Conservation (phyloP, 2,797 vertebrate genomes). For the Poecilia gillii region DNA sequence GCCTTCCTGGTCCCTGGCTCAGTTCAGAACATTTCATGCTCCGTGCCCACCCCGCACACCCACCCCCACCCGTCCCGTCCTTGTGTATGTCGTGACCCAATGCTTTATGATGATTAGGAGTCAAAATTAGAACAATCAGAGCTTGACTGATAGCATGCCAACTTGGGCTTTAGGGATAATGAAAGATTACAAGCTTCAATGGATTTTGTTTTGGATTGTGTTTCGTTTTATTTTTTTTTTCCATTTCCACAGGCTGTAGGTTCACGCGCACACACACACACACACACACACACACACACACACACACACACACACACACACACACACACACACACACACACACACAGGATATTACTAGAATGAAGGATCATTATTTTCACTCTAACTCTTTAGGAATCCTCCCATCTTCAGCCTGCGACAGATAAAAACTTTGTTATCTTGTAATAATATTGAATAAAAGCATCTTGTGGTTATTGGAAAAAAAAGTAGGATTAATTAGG, state of each 20-base stretch:
- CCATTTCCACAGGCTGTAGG: slow-evolving; percentile 3
- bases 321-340: neutral
- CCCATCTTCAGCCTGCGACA: slow-evolving; percentile 3
- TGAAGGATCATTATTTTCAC: neutral
- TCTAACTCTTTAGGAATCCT: slow-evolving; percentile 10
- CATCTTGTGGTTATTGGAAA: neutral
- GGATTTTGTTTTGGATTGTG: neutral
- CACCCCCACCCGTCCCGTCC: slow-evolving; percentile 25
- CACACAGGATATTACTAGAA: neutral
- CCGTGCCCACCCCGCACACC: neutral
- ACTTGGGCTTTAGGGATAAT: slow-evolving; percentile 4
- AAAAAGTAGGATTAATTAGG: slow-evolving; percentile 15
- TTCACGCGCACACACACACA: no score
- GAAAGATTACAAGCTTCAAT: slow-evolving; percentile 22
- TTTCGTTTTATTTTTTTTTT: neutral
- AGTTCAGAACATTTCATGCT: slow-evolving; percentile 34
- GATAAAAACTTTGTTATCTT: slow-evolving; percentile 27
- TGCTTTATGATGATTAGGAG: slow-evolving; percentile 13
- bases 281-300: no score
- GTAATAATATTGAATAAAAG: slow-evolving; percentile 12
- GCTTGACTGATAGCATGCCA: slow-evolving; percentile 23
- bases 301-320: no score
- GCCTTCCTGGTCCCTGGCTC: slow-evolving; percentile 37
- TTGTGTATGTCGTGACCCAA: slow-evolving; percentile 22
- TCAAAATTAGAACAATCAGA: slow-evolving; percentile 18